Conservation (phyloP, 2,113 vertebrate genomes). For the Acrocephalus kingi region DNA sequence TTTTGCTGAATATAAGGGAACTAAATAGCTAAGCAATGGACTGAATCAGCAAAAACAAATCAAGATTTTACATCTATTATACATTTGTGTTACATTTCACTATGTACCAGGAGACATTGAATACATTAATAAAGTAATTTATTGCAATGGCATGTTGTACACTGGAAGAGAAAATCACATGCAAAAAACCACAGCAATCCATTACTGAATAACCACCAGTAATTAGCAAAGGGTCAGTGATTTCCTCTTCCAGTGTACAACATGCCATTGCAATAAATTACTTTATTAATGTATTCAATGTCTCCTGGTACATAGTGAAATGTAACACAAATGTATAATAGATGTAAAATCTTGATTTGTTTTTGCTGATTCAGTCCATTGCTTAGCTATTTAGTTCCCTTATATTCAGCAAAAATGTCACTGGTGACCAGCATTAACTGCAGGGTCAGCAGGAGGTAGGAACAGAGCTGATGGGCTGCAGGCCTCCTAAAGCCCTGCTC, state of each 20-base stretch:
- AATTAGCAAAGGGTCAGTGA: slow-evolving; percentile 2
- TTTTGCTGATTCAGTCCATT: slow-evolving; percentile 1
- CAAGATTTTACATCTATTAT: neutral
- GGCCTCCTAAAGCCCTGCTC: neutral
- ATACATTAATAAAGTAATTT: neutral
- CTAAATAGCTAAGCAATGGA: neutral
- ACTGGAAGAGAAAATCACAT: neutral
- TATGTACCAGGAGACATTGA: neutral
- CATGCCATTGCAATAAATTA: neutral
- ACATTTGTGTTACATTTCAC: neutral
- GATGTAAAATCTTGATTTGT: neutral
- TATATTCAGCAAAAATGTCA: neutral
- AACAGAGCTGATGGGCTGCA: neutral
- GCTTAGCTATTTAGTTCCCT: neutral
- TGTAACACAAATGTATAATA: neutral
- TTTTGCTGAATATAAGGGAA: neutral
- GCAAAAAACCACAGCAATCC: slow-evolving; percentile 1
- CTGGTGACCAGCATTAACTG: neutral
- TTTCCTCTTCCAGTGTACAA: neutral
- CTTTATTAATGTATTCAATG: neutral
- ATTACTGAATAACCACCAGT: neutral
- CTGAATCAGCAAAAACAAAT: slow-evolving; percentile 10
- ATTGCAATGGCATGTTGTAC: neutral
- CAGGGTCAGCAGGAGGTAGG: neutral
- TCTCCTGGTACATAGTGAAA: neutral